Evolutionary conservation across 2,113 vertebrate genomes (phyloP).

Genomic region (Ursus arctos): DNA sequence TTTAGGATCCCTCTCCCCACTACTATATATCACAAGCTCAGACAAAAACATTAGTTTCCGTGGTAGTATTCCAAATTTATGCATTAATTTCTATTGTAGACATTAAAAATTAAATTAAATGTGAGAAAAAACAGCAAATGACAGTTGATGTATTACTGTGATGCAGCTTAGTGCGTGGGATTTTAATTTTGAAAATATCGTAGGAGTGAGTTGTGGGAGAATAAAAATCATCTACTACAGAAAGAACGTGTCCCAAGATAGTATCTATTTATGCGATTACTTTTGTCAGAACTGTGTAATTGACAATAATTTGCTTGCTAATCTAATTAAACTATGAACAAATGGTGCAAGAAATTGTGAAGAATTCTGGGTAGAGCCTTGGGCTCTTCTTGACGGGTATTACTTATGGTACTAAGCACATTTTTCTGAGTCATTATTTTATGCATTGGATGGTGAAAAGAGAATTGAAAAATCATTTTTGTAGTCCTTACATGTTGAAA

Average conservation of each 20-base stretch:
- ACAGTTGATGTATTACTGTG: slow-evolving; percentile 43
- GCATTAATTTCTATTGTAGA: slow-evolving; percentile 50
- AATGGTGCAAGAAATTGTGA: slow-evolving; percentile 62
- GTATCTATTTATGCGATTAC: slow-evolving; percentile 48
- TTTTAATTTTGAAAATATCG: slow-evolving; percentile 72
- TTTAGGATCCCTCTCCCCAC: not conserved
- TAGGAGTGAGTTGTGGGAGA: slow-evolving; percentile 27
- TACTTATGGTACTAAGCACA: not conserved
- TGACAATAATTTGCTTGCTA: slow-evolving; percentile 76
- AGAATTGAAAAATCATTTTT: slow-evolving; percentile 36
- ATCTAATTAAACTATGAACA: slow-evolving; percentile 67
- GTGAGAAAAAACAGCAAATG: slow-evolving; percentile 21
- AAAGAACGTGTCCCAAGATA: slow-evolving; percentile 45
- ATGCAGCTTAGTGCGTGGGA: slow-evolving; percentile 5
- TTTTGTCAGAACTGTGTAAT: slow-evolving; percentile 80
- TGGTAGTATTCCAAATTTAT: slow-evolving; percentile 23
- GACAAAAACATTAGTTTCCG: slow-evolving; percentile 34
- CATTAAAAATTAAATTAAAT: slow-evolving; percentile 55
- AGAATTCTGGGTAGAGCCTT: slow-evolving; percentile 52
- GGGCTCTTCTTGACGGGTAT: slow-evolving; percentile 35
- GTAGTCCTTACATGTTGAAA: not conserved
- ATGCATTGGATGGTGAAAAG: slow-evolving; percentile 14
- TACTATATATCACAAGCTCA: not conserved
- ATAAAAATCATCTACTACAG: slow-evolving; percentile 53
- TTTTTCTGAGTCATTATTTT: slow-evolving; percentile 62